phyloP scores from a whole-genome alignment of 1,140 invertebrate species.

The Drosophila eugracilis region DNA sequence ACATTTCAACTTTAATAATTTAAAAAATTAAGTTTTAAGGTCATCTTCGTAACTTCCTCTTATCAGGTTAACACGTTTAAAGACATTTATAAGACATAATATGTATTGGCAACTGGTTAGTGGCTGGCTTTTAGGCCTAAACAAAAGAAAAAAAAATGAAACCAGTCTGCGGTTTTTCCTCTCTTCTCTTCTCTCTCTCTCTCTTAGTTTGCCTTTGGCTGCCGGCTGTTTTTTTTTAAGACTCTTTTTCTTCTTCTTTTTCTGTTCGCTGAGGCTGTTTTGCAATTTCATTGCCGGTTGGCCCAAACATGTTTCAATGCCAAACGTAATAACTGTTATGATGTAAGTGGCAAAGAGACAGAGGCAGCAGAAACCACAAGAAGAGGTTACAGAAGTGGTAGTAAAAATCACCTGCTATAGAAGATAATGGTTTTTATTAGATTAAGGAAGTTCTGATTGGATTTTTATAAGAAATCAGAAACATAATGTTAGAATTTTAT shows the following conservation, averaged over 20 bases:
- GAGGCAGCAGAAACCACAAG: conserved; percentile 26
- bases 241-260: conserved; percentile 47
- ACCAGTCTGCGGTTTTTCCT: conserved; percentile 37
- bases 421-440: too few species aligned
- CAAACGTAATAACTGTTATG: conserved; percentile 84
- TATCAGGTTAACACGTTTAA: background rate
- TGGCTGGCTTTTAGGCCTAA: conserved; percentile 38
- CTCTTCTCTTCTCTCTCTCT: conserved; percentile 9
- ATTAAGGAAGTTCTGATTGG: too few species aligned
- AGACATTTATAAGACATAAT: background rate
- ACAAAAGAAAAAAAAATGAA: conserved; percentile 42
- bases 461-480: background rate
- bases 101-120: conserved; percentile 18
- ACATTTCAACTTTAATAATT: too few species aligned
- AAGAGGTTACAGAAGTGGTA: conserved; percentile 13
- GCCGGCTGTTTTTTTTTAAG: conserved; percentile 60
- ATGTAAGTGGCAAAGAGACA: conserved; percentile 75
- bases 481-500: too few species aligned
- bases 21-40: background rate
- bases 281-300: conserved; percentile 78
- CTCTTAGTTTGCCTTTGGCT: conserved; percentile 35
- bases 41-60: conserved; percentile 11
- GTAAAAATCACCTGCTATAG: conserved; percentile 28
- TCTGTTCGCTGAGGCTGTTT: conserved; percentile 49
- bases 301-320: conserved; percentile 78